Evolutionary conservation across 2,888 invertebrate genomes (phyloP), one percentile per base, ranked within the genome.

Genomic region (Myathropa florea): DNA sequence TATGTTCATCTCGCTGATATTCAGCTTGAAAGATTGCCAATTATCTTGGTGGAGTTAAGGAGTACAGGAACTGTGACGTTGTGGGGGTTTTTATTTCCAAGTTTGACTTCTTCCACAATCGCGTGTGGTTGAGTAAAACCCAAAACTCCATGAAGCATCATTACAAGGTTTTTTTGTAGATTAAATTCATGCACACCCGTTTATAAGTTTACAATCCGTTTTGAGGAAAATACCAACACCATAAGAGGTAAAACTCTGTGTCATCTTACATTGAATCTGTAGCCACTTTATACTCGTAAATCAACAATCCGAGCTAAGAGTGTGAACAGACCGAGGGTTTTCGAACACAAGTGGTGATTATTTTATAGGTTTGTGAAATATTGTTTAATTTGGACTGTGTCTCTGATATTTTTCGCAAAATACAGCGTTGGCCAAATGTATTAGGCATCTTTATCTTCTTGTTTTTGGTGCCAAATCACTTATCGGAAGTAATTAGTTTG

Each of bases 21-120:
- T 33, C 10, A 53, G 57, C 57, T 57, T 12, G 12, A 57, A 23
- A 57, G 4, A 10, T 57, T 57, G 57, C 24, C 57, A 23, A 57
- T 46, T 18, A 60, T 60, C 39, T 59, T 23, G 39, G 67, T 59
- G 65, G 39, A 46, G 18, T 46, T 46, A 68, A 67, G 46, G 46
- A 68, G 63, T 36, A 23, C 72, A 63, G 53, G 23, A 73, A 72
- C 61, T 57, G 68, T 73, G 79, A 68, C 46, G 46, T 79, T 36
- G 79, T 68, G 63, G 68, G n/a, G 70, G 39, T 75, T 75, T 68
- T 63, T 28, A 46, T 46, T 46, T 18, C 18, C 18, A 18, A 18
- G 6, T 30, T 30, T 30, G 30, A 30, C n/a, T n/a, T n/a, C n/a
- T n/a, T n/a, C n/a, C n/a, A n/a, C n/a, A 33, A 33, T 33, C 33